Evolutionary conservation across 2,797 vertebrate genomes (phyloP).

Genomic region (Carcharodon carcharias): DNA sequence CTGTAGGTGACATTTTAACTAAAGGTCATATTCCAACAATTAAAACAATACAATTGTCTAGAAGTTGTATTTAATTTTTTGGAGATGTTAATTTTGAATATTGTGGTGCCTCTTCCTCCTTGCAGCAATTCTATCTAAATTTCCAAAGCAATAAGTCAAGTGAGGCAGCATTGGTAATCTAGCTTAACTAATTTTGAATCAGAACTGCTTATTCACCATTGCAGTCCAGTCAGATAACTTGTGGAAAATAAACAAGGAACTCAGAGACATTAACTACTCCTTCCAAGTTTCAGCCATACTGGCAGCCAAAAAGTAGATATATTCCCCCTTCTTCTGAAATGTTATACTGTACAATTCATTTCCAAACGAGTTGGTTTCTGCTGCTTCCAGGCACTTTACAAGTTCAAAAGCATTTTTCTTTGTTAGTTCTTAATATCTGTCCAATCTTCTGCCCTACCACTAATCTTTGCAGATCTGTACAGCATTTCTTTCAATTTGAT

Average conservation of each 20-base stretch:
- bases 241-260: conserved; percentile 95
- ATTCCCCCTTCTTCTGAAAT: conserved; percentile 79
- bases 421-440: too few species aligned
- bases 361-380: conserved; percentile 77
- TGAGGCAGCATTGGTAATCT: background rate
- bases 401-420: too few species aligned
- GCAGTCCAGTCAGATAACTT: conserved; percentile 51
- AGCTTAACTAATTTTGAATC: background rate
- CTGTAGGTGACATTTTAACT: background rate
- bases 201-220: background rate
- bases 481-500: too few species aligned
- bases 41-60: background rate
- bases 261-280: conserved; percentile 89
- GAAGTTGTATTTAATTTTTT: too few species aligned
- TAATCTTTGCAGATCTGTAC: too few species aligned
- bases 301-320: conserved; percentile 87
- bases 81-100: background rate
- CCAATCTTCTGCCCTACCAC: too few species aligned
- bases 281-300: conserved; percentile 91
- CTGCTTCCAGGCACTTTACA: conserved; percentile 69
- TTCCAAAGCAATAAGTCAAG: background rate
- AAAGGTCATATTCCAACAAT: background rate
- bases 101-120: background rate
- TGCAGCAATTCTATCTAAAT: background rate
- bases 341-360: conserved; percentile 83